Base-by-base conservation (phyloP, 2,113 vertebrate species). In the Gopherus flavomarginatus region DNA sequence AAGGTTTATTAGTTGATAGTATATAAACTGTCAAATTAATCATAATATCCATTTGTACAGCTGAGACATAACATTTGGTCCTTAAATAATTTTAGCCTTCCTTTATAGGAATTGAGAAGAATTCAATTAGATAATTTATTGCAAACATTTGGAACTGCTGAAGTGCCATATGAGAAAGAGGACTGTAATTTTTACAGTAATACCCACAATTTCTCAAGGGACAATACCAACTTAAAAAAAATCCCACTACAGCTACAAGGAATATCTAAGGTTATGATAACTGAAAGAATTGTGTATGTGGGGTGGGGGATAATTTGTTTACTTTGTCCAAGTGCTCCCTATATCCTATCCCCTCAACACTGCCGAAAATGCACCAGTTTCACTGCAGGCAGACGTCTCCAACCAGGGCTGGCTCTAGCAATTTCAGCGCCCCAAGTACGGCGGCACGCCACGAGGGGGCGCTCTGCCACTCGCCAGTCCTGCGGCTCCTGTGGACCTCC, bases 221-320 rank as follows among this genome's bases (percentile, higher is more conserved):
- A 96, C 88, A 84, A 84, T 27, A 24, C 19, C 94, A 81, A 72
- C 88, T 85, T 78, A 44, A 92, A 94, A 94, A 35, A 35, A n/a
- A 72, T 90, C 80, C 80, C 83, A 83, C 84, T 88, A 56, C 31
- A 54, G 42, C 65, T 86, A 38, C 8, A 87, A 65, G 89, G 90
- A 94, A 78, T 22, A 35, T n/a, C 65, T 38, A 72, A 5, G 92
- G 44, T 82, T 88, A 49, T 75, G 91, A 27, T 5, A 93, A 88
- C 2, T 95, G 27, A 62, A 81, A 81, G 90, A 90, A 75, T 26
- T 57, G 52, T 57, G 57, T 29, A 59, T 12, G 21, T 56, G 3
- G 10, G 31, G 42, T n/a, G 9, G 6, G 49, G 13, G 88, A 95
- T 78, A 17, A 26, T 88, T 83, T 5, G 52, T 87, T 83, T 75